Evolutionary conservation across 2,113 vertebrate genomes (phyloP).

Genomic region (Crotalus horridus): DNA sequence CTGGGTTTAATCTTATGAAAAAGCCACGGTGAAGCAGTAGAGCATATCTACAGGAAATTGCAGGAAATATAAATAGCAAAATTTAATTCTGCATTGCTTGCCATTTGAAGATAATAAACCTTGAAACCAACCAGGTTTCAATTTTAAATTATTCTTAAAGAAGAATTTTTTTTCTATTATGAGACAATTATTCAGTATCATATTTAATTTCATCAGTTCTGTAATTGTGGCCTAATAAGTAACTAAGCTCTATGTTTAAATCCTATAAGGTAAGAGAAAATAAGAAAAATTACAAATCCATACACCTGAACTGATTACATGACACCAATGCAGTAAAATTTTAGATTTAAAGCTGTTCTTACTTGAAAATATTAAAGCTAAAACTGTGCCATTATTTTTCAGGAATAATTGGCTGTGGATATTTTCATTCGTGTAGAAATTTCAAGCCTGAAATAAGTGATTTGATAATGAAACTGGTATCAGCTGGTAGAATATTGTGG

Average conservation of each 20-base stretch:
- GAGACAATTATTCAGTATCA: neutral
- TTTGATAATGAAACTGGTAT: constrained; percentile 71
- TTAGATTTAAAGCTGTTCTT: neutral
- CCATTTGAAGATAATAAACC: neutral
- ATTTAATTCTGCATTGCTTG: neutral
- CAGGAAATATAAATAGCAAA: neutral
- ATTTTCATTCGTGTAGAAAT: constrained; percentile 76
- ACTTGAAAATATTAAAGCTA: neutral
- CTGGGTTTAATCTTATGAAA: neutral
- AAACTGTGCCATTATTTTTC: constrained; percentile 41
- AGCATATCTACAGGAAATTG: neutral
- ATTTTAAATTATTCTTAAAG: neutral
- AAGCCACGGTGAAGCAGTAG: no score
- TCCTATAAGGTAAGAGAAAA: neutral
- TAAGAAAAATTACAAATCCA: neutral
- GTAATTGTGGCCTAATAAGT: neutral
- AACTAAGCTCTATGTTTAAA: neutral
- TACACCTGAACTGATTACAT: neutral
- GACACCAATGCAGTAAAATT: neutral
- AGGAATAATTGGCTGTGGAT: constrained; percentile 78
- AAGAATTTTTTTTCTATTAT: neutral
- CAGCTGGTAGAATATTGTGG: constrained; percentile 78
- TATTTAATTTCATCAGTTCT: neutral
- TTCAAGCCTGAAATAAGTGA: constrained; percentile 71
- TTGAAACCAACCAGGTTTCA: neutral